A percentile compares a stretch with the other conserved stretches of the same genome.
Evolutionary conservation across 2,797 vertebrate species (phyloP).

Genomic region (Microchirus variegatus): DNA sequence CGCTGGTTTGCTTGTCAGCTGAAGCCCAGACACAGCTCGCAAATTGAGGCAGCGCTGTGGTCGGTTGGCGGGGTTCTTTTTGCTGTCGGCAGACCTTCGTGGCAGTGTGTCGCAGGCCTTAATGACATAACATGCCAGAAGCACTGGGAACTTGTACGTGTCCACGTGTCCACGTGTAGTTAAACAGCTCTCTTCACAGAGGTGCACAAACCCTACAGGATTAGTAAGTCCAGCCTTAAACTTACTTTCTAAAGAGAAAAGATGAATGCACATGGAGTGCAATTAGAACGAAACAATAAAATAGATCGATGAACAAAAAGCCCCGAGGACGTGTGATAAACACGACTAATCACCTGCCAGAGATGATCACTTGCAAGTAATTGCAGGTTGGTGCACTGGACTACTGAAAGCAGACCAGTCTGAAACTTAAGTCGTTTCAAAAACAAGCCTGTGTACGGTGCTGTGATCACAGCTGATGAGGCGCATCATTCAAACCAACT

Average conservation of each 20-base stretch:
- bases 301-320: slow-evolving; percentile 44
- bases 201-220: background rate
- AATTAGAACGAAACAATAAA: slow-evolving; percentile 40
- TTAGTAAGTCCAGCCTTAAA: slow-evolving; percentile 8
- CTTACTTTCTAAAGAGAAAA: slow-evolving; percentile 8
- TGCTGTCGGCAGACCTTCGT: too few species aligned
- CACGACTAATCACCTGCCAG: slow-evolving; percentile 22
- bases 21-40: too few species aligned
- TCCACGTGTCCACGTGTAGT: slow-evolving; percentile 8
- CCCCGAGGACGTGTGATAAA: slow-evolving; percentile 33
- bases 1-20: too few species aligned
- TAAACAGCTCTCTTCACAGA: slow-evolving; percentile 4
- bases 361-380: slow-evolving; percentile 17
- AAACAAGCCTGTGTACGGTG: slow-evolving; percentile 15
- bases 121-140: slow-evolving; percentile 28
- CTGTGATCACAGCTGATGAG: slow-evolving; percentile 24
- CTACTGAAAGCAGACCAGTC: slow-evolving; percentile 26
- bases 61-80: too few species aligned
- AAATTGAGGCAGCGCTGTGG: too few species aligned
- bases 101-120: slow-evolving; percentile 18
- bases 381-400: slow-evolving; percentile 19
- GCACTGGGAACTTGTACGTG: slow-evolving; percentile 17
- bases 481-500: slow-evolving; percentile 28
- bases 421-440: slow-evolving; percentile 29
- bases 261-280: background rate